Evolutionary conservation across 2,113 vertebrate species (phyloP), one percentile per base, ranked within the genome.

Genomic region (Micronisus gabar): DNA sequence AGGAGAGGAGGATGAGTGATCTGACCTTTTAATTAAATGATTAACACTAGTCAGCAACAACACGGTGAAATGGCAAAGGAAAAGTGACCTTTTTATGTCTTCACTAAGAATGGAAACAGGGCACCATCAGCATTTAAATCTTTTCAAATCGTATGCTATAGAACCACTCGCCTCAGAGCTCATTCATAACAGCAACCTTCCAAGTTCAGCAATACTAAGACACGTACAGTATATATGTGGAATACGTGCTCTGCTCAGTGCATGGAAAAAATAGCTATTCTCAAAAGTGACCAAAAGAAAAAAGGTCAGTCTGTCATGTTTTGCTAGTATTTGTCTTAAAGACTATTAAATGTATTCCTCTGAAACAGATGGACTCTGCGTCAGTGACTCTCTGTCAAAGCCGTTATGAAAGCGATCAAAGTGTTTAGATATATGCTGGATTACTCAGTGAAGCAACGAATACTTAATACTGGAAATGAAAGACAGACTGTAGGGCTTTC

Each of bases 1-100:
- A 90, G 81, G 71, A 52, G 74, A 95, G 34, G 30, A 97, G 90
- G 58, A 85, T 97, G 95, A 97, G 83, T 79, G 90, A 97, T 93
- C n/a, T 96, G 97, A 98, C 96, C 97, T 98, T 97, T 97, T 97
- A 98, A 97, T 97, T 97, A 97, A 97, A 97, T 95, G 59, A 97
- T 97, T 97, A 97, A 91, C 91, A 95, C 41, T 95, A 92, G 83
- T 95, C 94, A 97, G 78, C 87, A 97, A 96, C 84, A 96, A 61
- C 87, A 68, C 17, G 19, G 43, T 84, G 89, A 97, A 95, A 95
- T 87, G 81, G 97, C 96, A 96, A 96, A 95, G 87, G 71, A 94
- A 97, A 85, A 48, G 38, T 95, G 97, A 98, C 95, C 97, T 97
- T 97, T 98, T 96, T 90, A 93, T 91, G 91, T 96, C 79, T 96